Conservation (phyloP, 2,888 invertebrate genomes). For the Conus canariensis region DNA sequence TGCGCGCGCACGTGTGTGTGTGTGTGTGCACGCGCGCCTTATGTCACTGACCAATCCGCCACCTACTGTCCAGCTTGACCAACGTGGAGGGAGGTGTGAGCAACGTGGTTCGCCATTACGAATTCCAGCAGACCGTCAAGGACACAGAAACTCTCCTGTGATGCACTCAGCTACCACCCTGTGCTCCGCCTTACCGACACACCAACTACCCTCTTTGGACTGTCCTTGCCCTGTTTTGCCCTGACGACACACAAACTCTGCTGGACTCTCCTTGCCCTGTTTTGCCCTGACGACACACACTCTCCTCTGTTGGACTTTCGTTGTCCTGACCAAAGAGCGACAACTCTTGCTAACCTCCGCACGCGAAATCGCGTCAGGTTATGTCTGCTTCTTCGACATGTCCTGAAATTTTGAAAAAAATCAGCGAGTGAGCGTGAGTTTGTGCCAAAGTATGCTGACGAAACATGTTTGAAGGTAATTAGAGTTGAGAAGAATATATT, state of each 20-base stretch:
- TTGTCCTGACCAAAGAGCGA: not conserved
- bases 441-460: no score
- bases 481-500: no score
- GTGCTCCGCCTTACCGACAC: not conserved
- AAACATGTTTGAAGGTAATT: no score
- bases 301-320: not conserved
- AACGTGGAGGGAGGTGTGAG: slow-evolving; percentile 49
- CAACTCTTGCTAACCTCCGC: no score
- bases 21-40: no score
- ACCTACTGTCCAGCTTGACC: slow-evolving; percentile 34
- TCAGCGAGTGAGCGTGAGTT: no score
- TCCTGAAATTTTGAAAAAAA: no score
- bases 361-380: no score
- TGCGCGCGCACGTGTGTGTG: no score
- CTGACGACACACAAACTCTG: not conserved
- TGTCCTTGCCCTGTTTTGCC: not conserved
- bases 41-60: no score
- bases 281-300: not conserved
- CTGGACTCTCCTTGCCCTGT: not conserved
- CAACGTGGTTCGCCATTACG: slow-evolving; percentile 40
- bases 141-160: slow-evolving; percentile 6
- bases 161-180: not conserved
- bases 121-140: slow-evolving; percentile 39
- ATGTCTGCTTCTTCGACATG: no score
- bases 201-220: not conserved